These are phyloP conservation scores for Cotesia chilonis DNA, from an alignment of 1,140 invertebrate genomes.

Conservation along the genomic window DNA sequence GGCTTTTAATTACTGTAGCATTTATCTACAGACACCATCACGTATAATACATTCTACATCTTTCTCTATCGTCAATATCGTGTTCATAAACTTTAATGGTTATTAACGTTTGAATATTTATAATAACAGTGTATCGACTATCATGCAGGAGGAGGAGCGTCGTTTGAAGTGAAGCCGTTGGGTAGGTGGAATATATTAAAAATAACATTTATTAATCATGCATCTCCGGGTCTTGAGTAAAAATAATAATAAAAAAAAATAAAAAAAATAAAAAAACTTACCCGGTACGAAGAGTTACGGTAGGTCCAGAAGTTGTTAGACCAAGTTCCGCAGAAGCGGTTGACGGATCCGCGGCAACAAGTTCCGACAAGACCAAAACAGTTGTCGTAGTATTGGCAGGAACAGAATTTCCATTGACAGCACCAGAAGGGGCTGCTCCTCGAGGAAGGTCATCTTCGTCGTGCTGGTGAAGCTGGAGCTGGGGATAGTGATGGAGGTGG, in stretches of 20 bases:
- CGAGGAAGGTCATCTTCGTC: constrained; percentile 60
- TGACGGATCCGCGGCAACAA: constrained; percentile 61
- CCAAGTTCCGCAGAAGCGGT: constrained; percentile 31
- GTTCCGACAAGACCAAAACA: constrained; percentile 67
- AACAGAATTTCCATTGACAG: constrained; percentile 43
- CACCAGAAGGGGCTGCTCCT: constrained; percentile 52
- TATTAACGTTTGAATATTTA: constrained; percentile 58
- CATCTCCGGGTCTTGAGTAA: background rate
- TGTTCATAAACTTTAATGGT: constrained; percentile 47
- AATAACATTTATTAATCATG: background rate
- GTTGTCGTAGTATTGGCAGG: constrained; percentile 64
- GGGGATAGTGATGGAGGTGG: constrained; percentile 60
- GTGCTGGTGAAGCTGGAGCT: constrained; percentile 61
- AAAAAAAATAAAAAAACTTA: constrained; percentile 48
- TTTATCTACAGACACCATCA: too few relatives aligned
- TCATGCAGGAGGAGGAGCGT: background rate
- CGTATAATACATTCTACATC: too few relatives aligned
- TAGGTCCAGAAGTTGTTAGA: constrained; percentile 49
- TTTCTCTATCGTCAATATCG: too few relatives aligned
- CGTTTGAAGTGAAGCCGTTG: constrained; percentile 20
- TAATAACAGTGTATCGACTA: constrained; percentile 13
- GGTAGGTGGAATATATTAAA: constrained; percentile 32
- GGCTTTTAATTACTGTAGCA: too few relatives aligned
- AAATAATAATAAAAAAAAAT: background rate
- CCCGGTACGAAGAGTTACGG: constrained; percentile 57